A percentile compares a stretch with the other conserved stretches of the same genome.
Conservation (phyloP, 2,888 invertebrate species). For the Ischnus inquisitorius region DNA sequence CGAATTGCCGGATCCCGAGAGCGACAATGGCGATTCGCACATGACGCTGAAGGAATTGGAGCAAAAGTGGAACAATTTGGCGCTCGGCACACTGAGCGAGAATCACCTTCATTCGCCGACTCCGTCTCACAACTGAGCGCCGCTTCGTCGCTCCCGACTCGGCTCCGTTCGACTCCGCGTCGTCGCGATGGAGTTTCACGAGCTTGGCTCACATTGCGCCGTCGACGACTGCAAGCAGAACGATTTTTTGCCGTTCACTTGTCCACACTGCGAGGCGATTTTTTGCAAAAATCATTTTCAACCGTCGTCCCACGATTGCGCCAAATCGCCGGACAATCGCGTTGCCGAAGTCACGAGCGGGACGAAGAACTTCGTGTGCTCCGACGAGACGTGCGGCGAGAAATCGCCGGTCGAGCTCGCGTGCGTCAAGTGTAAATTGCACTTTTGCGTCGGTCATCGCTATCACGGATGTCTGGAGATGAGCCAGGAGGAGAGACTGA, state of each 20-base stretch:
- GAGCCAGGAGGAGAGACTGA: slow-evolving; percentile 87
- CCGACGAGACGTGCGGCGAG: slow-evolving; percentile 87
- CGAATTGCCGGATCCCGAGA: slow-evolving; percentile 96
- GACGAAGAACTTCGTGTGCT: slow-evolving; percentile 86
- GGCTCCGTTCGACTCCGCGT: too few species aligned
- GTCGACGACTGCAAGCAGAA: slow-evolving; percentile 88
- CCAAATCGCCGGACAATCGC: slow-evolving; percentile 78
- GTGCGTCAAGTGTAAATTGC: slow-evolving; percentile 89
- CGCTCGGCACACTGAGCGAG: slow-evolving; percentile 86
- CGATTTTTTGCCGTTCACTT: slow-evolving; percentile 91
- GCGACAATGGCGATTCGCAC: slow-evolving; percentile 96
- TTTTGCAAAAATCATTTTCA: slow-evolving; percentile 91
- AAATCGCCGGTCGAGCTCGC: slow-evolving; percentile 89
- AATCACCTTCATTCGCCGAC: slow-evolving; percentile 86
- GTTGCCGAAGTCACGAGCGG: slow-evolving; percentile 72
- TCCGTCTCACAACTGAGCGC: slow-evolving; percentile 82
- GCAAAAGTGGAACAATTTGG: slow-evolving; percentile 88
- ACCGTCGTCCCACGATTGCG: slow-evolving; percentile 87
- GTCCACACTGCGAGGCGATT: slow-evolving; percentile 87
- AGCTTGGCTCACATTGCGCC: slow-evolving; percentile 89
- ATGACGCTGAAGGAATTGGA: slow-evolving; percentile 96
- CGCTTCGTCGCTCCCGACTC: slow-evolving; percentile 28
- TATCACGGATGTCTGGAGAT: slow-evolving; percentile 87
- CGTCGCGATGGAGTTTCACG: slow-evolving; percentile 90
- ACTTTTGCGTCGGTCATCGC: slow-evolving; percentile 91